Percentiles rank a stretch among this genome's conserved stretches.
These are phyloP conservation scores for Mesitornis unicolor DNA, from an alignment of 2,113 vertebrate species.

Conservation along the genomic window DNA sequence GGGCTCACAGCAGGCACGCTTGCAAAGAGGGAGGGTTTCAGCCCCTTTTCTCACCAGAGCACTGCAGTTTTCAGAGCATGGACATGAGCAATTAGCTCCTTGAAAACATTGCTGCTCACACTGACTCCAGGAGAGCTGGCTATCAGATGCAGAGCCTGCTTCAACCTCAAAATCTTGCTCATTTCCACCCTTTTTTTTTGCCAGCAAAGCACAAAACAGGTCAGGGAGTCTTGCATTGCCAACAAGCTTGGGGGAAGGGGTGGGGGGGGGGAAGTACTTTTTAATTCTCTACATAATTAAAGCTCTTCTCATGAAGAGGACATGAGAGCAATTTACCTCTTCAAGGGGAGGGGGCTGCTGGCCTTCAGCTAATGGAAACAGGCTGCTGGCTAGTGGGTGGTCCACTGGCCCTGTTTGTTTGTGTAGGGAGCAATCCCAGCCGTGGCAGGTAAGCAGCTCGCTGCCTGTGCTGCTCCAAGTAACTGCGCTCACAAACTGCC, in stretches of 20 bases:
- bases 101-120: neutral
- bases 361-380: neutral
- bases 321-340: neutral
- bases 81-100: neutral
- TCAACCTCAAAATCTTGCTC: neutral
- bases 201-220: neutral
- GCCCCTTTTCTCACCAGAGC: neutral
- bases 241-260: neutral
- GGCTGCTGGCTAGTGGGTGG: neutral
- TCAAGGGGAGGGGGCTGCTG: neutral
- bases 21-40: neutral
- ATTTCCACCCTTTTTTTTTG: neutral
- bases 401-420: neutral
- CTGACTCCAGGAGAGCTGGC: neutral
- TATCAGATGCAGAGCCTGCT: neutral
- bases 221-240: too few relatives aligned
- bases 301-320: neutral
- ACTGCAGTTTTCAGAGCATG: too few relatives aligned
- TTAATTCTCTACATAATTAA: neutral
- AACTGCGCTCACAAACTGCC: neutral
- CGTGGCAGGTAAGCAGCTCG: neutral
- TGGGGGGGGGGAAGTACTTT: neutral
- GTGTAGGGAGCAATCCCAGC: neutral
- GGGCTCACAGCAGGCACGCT: accelerated
- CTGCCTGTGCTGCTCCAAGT: neutral